A percentile compares a stretch with the other conserved stretches of the same genome.
Evolutionary conservation across 1,140 invertebrate genomes (phyloP).

Genomic region (Pectinophora gossypiella): DNA sequence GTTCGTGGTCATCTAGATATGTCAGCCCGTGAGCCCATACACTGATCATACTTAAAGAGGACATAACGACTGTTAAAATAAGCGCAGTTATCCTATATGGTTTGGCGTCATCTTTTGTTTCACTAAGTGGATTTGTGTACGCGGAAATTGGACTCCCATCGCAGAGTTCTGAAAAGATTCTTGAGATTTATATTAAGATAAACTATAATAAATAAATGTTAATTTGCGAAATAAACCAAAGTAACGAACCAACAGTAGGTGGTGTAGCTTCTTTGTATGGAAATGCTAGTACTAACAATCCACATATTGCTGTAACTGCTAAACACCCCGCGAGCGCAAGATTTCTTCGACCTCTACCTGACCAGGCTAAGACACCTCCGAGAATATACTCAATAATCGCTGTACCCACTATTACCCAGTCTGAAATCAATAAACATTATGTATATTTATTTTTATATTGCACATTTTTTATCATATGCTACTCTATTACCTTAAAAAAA

Average conservation of each 20-base stretch:
- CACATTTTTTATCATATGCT: background rate
- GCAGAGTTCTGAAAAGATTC: constrained; percentile 37
- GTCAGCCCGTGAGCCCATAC: constrained; percentile 53
- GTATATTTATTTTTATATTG: no score
- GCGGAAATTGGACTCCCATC: constrained; percentile 28
- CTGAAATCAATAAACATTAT: constrained; percentile 24
- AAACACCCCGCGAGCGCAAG: constrained; percentile 45
- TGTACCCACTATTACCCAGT: constrained; percentile 42
- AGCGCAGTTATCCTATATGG: constrained; percentile 22
- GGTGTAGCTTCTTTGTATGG: constrained; percentile 29
- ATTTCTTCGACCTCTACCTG: constrained; percentile 30
- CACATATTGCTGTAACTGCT: constrained; percentile 27
- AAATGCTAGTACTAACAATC: constrained; percentile 45
- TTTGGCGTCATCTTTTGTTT: constrained; percentile 15
- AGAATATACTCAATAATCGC: constrained; percentile 36
- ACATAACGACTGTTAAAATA: constrained; percentile 34
- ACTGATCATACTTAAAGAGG: constrained; percentile 42
- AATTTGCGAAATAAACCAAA: background rate
- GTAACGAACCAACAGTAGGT: constrained; percentile 39
- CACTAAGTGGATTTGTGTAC: constrained; percentile 11
- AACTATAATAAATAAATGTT: background rate
- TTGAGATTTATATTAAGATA: background rate
- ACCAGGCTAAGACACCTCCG: constrained; percentile 42
- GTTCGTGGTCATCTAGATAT: constrained; percentile 56
- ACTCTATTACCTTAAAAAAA: background rate